Evolutionary conservation across 2,113 vertebrate genomes (phyloP), one percentile per base, ranked within the genome.

Genomic region (Azemiops feae): DNA sequence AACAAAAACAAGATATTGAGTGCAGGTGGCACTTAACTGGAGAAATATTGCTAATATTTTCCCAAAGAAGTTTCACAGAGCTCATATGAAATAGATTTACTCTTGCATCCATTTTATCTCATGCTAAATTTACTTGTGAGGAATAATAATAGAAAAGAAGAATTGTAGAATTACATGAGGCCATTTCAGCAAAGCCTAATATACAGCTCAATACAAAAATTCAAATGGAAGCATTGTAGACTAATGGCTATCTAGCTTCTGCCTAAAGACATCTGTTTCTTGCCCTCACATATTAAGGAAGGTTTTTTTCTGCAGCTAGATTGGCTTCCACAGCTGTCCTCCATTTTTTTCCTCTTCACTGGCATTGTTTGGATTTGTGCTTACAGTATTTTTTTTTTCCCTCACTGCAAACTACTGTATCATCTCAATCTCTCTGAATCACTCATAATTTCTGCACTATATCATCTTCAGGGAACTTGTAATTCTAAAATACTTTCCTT

Each of bases 1-100:
- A 94, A 34, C 45, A 91, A 85, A 47, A 1, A 74, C 11, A 74
- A 81, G 4, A 5, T 39, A 53, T 47, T 47, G 10, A 14, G 60
- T 34, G 43, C 6, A 43, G 27, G 23, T 64, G 7, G 27, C 9
- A 92, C 3, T 52, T 23, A n/a, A 57, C 16, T 47, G 39, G 54
- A 47, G 12, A 58, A 47, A 57, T 52, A 30, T 34, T 52, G 30
- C 18, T 39, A 87, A 47, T n/a, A n/a, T 94, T 93, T 92, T 85
- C 69, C 96, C 94, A 97, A 96, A 92, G 95, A 91, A 92, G 94
- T 96, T 96, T 96, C 94, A 94, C 94, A 94, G 94, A 96, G 96
- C 93, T 94, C 96, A 93, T 0, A 53, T 93, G 93, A 89, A 95
- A 91, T 92, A 34, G 88, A 92, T 94, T 85, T 90, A 94, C 87